Conservation (phyloP, 2,888 invertebrate genomes). For the Oxyteleia sp. region DNA sequence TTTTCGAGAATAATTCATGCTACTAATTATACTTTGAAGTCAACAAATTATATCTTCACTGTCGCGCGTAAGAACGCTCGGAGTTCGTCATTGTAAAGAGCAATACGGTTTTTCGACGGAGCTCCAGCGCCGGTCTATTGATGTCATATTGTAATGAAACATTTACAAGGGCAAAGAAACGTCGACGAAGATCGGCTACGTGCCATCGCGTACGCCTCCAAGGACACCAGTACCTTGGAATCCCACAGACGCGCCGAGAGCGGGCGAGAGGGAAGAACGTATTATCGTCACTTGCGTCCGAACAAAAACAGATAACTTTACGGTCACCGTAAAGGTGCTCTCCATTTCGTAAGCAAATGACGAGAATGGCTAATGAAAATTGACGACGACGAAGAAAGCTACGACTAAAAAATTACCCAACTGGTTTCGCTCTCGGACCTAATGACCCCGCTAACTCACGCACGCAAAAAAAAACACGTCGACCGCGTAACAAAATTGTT, state of each 20-base stretch:
- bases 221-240: constrained; percentile 80
- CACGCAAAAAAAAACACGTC: neutral
- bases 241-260: constrained; percentile 72
- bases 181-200: constrained; percentile 57
- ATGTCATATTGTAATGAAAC: constrained; percentile 39
- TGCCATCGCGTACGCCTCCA: constrained; percentile 79
- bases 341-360: constrained; percentile 38
- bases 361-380: constrained; percentile 6
- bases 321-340: constrained; percentile 6
- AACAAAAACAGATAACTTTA: constrained; percentile 33
- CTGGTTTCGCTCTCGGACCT: constrained; percentile 7
- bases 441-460: constrained; percentile 27
- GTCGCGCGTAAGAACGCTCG: neutral
- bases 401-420: neutral
- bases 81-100: neutral
- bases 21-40: constrained; percentile 2
- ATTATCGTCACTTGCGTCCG: constrained; percentile 28
- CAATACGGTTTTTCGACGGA: constrained; percentile 14
- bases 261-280: constrained; percentile 1
- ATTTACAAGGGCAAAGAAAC: constrained; percentile 45
- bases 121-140: constrained; percentile 3
- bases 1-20: too few relatives aligned
- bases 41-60: constrained; percentile 28
- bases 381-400: neutral
- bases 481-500: constrained; percentile 17